Conservation (phyloP, 2,113 vertebrate genomes). For the Anser brachyrhynchus region DNA sequence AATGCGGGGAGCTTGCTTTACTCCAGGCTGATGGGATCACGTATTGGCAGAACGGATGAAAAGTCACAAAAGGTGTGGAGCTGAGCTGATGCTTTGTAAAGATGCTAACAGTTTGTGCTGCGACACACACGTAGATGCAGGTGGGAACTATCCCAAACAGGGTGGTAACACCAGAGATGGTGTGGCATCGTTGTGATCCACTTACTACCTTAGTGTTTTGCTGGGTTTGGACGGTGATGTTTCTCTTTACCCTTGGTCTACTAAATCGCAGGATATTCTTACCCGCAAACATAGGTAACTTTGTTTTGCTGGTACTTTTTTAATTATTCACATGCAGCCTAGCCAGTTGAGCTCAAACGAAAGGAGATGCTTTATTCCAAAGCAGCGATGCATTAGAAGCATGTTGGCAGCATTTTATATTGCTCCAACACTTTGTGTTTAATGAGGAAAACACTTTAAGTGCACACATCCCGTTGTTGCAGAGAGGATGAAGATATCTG, state of each 20-base stretch:
- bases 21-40: slow-evolving; percentile 5
- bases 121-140: rapidly evolving
- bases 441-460: slow-evolving; percentile 60
- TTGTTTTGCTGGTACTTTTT: background rate
- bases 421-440: slow-evolving; percentile 30
- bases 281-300: background rate
- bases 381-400: slow-evolving; percentile 7
- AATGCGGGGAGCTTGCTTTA: slow-evolving; percentile 29
- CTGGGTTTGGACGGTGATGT: background rate
- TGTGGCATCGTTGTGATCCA: background rate
- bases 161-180: background rate
- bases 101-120: background rate
- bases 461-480: background rate
- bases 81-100: background rate
- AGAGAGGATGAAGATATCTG: background rate
- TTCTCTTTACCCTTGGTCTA: background rate
- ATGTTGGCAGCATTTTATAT: slow-evolving; percentile 48
- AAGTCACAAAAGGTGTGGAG: background rate
- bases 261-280: background rate
- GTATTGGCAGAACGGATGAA: slow-evolving; percentile 22
- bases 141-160: background rate
- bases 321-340: background rate
- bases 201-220: background rate
- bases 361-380: slow-evolving; percentile 45
- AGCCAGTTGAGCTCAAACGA: background rate